Percentiles rank a stretch among this genome's conserved stretches.
These are phyloP conservation scores for Jaculus jaculus DNA, from an alignment of 2,113 vertebrate species.

Conservation along the genomic window DNA sequence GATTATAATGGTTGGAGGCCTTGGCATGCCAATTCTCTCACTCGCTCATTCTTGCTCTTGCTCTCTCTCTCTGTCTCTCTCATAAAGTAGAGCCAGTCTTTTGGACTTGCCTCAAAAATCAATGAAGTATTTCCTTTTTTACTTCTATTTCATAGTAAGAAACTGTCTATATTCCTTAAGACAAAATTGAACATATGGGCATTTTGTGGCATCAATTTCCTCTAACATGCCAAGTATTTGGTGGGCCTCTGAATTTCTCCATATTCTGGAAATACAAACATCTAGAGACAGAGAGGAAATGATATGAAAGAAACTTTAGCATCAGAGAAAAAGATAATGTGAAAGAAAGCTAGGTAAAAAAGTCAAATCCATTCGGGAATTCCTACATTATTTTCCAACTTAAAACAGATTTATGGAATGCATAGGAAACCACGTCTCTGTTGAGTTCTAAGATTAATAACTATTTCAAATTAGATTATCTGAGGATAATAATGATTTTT, in stretches of 20 bases:
- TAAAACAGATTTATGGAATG: slow-evolving; percentile 35
- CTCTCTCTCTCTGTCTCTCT: no score
- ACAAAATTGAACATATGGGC: background rate
- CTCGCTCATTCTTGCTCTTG: no score
- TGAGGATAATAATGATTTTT: background rate
- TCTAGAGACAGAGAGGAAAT: background rate
- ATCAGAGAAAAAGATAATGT: slow-evolving; percentile 14
- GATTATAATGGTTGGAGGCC: no score
- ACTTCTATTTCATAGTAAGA: slow-evolving; percentile 16
- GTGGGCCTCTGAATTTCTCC: slow-evolving; percentile 29
- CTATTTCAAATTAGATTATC: background rate
- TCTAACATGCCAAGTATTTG: slow-evolving; percentile 37
- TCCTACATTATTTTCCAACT: slow-evolving; percentile 50
- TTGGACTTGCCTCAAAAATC: no score
- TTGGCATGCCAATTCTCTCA: no score
- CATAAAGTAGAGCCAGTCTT: no score
- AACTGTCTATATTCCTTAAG: background rate
- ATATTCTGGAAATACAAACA: background rate
- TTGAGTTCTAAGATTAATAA: slow-evolving; percentile 25
- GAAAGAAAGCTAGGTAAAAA: background rate
- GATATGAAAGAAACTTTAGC: background rate
- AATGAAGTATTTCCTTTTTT: background rate
- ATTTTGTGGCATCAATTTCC: slow-evolving; percentile 4
- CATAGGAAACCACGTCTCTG: slow-evolving; percentile 1
- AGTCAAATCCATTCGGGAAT: slow-evolving; percentile 34